Base-by-base conservation (phyloP, 2,888 invertebrate genomes). In the Euspilapteryx auroguttella region DNA sequence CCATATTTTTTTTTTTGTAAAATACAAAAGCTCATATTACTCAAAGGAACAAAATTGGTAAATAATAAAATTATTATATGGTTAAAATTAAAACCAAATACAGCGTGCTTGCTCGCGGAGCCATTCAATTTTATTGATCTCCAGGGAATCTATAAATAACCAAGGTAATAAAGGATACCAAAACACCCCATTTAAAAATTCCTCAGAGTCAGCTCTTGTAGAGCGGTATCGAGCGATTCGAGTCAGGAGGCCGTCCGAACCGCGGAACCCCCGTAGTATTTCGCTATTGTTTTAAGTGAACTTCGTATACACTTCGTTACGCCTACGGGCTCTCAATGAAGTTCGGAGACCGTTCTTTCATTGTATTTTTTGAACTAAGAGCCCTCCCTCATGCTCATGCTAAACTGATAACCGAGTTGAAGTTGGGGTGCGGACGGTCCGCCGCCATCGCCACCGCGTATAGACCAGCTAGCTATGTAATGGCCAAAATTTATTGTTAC, bases 241-340 rank as follows among this genome's bases (percentile, higher is more conserved):
- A 4, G 27, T 12, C 20, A 27, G 43, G 50, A 55, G 54, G 49
- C 44, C 41, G 45, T 51, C 50, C 51, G n/a, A n/a, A n/a, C n/a
- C n/a, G n/a, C n/a, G n/a, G n/a, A n/a, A 54, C 59, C 49, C 55
- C 68, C 66, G 68, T 58, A 47, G 58, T 57, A 59, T 69, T 71
- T 59, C 50, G 71, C 71, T 69, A 73, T 75, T 73, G 75, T 75
- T 75, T 75, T 69, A 75, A 73, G 69, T 68, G 63, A 55, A 51
- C 51, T 54, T n/a, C n/a, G n/a, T n/a, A n/a, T n/a, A 56, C 65
- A 62, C 69, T 75, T 73, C 62, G 69, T 73, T 69, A 69, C 71
- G 53, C 69, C 66, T 66, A 61, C 42, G n/a, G n/a, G 48, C 53
- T 47, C 59, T 73, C 56, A 50, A 47, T 47, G 47, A 53, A 54